These are phyloP conservation scores for Loriculus beryllinus DNA, from an alignment of 2,797 vertebrate genomes.

Conservation along the genomic window DNA sequence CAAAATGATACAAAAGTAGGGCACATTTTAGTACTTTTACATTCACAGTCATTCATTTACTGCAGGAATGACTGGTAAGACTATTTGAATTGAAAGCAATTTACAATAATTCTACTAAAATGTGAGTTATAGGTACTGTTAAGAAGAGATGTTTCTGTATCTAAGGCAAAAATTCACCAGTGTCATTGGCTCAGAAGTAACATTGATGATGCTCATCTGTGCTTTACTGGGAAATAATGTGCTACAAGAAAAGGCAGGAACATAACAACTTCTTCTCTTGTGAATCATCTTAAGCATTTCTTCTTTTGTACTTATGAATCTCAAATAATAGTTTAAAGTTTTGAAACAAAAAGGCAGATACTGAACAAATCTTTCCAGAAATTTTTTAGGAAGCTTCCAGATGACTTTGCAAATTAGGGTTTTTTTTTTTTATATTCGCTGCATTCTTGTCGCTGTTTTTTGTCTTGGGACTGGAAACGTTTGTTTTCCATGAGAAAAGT, in stretches of 20 bases:
- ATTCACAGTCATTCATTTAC: not conserved
- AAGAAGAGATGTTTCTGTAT: not conserved
- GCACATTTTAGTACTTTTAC: not conserved
- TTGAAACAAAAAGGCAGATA: not conserved
- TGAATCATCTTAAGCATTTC: not conserved
- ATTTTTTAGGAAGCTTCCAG: not conserved
- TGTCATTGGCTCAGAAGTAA: not conserved
- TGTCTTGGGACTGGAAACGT: not conserved
- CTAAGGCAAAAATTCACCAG: not conserved
- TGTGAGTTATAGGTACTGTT: not conserved
- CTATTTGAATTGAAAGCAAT: not conserved
- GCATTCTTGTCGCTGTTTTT: accelerated
- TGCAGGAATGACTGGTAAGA: not conserved
- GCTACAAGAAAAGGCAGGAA: not conserved
- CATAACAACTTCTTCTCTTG: not conserved
- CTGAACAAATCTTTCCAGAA: not conserved
- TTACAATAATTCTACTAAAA: not conserved
- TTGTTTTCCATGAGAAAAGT: not conserved
- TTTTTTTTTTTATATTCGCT: not conserved
- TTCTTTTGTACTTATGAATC: not conserved
- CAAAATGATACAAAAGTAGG: not conserved
- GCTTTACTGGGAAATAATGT: not conserved
- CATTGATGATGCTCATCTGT: not conserved
- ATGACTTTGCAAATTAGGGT: not conserved
- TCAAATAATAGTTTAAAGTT: not conserved